Evolutionary conservation across 2,797 vertebrate species (phyloP), one percentile per base, ranked within the genome.

Genomic region (Glossophaga mutica): DNA sequence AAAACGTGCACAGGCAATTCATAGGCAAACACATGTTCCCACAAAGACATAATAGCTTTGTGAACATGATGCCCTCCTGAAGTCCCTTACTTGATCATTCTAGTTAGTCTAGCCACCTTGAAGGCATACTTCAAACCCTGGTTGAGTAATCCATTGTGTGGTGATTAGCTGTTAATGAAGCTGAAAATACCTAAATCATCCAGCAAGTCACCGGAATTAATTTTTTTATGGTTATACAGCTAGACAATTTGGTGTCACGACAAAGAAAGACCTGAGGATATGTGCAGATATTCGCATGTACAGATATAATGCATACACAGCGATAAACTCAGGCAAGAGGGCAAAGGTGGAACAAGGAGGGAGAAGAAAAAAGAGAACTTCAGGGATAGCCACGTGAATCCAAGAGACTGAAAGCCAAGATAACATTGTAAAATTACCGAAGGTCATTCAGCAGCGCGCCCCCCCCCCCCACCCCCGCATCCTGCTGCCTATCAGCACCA

Each of bases 81-180:
- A 57, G 84, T 96, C 91, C 93, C 73, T 84, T 71, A 74, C 78
- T n/a, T 0, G 26, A 86, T 91, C 55, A 50, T 92, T 96, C 88
- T 93, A 94, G 92, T 87, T 77, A 59, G 86, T 94, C 92, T 91
- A 90, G 94, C 70, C 79, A 87, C 94, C 84, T 95, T 44, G 68
- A 95, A 96, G 89, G 91, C 71, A 50, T 77, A 94, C 93, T 97
- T 95, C 68, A 96, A 96, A 93, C 59, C 39, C 71, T 81, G 67
- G 39, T 59, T 94, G 92, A 94, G 76, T 95, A 98, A 97, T 91
- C 68, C 89, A 91, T 94, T 94, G 79, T 95, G 82, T 55, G 46
- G 67, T 94, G 89, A 97, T 95, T 95, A 93, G 83, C 74, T 90
- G 76, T 77, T 96, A 96, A 97, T 86, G 93, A 97, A 95, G 94